These are phyloP conservation scores for Clunio marinus DNA, from an alignment of 2,888 invertebrate species.

Conservation along the genomic window DNA sequence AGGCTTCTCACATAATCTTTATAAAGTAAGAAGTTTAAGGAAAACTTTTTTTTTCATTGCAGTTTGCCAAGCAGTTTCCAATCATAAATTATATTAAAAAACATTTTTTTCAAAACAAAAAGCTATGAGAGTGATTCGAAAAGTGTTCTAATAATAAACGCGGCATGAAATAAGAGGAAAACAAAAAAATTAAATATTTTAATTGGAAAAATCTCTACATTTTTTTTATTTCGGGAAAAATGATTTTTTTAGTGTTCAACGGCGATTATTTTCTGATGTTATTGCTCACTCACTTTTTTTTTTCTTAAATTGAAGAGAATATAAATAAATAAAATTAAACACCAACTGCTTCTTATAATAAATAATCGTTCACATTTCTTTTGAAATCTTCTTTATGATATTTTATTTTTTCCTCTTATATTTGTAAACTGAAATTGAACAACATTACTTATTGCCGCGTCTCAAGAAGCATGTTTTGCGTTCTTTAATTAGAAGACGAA, in stretches of 20 bases:
- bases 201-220: conserved; percentile 32
- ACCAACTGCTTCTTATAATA: conserved; percentile 34
- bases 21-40: too few species aligned
- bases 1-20: too few species aligned
- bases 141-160: conserved; percentile 34
- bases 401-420: too few species aligned
- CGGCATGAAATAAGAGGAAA: not conserved
- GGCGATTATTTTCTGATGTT: not conserved
- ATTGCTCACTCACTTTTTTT: not conserved
- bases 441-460: conserved; percentile 24
- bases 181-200: conserved; percentile 38
- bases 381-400: too few species aligned
- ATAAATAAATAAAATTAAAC: conserved; percentile 31
- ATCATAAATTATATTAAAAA: conserved; percentile 25
- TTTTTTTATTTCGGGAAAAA: not conserved
- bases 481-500: conserved; percentile 3
- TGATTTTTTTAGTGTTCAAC: conserved; percentile 17
- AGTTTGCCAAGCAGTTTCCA: not conserved
- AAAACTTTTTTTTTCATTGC: not conserved
- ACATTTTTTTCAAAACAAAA: not conserved
- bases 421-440: conserved; percentile 1
- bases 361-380: conserved; percentile 33
- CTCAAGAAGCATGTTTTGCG: conserved; percentile 17
- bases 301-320: not conserved
- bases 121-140: not conserved